A percentile compares a stretch with the other conserved stretches of the same genome.
Conservation (phyloP, 2,888 invertebrate species). For the Habroteleia sp. region DNA sequence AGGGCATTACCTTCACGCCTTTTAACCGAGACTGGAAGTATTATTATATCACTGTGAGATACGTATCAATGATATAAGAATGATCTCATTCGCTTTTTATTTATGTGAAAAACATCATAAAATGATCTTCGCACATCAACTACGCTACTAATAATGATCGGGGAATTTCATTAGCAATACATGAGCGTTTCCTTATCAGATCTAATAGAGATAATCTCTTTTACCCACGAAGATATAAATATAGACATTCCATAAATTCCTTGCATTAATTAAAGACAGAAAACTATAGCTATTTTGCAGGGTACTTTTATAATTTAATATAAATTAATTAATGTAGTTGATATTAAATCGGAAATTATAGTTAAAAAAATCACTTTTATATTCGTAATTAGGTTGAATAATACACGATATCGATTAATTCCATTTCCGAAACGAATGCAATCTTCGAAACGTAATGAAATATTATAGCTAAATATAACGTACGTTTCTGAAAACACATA, state of each 20-base stretch:
- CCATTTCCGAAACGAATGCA: not conserved
- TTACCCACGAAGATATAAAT: conserved; percentile 50
- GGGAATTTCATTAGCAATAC: conserved; percentile 48
- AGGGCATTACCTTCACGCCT: conserved; percentile 45
- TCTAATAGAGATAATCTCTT: conserved; percentile 49
- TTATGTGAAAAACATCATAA: conserved; percentile 39
- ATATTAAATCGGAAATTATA: not conserved
- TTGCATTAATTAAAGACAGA: conserved; percentile 41
- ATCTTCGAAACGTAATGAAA: conserved; percentile 19
- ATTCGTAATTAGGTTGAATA: conserved; percentile 16
- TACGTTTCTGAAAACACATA: conserved; percentile 29
- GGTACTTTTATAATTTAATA: conserved; percentile 8
- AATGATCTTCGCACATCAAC: conserved; percentile 49
- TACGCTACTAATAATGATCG: conserved; percentile 38
- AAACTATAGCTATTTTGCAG: conserved; percentile 19
- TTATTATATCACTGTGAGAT: conserved; percentile 43
- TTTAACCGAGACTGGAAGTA: conserved; percentile 44
- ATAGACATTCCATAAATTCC: conserved; percentile 45
- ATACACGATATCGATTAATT: conserved; percentile 9
- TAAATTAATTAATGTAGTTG: conserved; percentile 25
- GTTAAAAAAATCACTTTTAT: conserved; percentile 22
- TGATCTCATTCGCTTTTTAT: conserved; percentile 48
- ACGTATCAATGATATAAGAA: conserved; percentile 54
- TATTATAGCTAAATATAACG: conserved; percentile 21
- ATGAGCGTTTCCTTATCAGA: conserved; percentile 42